A percentile compares a stretch with the other conserved stretches of the same genome.
These are phyloP conservation scores for Sclerurus mexicanus DNA, from an alignment of 2,113 vertebrate genomes.

Conservation along the genomic window DNA sequence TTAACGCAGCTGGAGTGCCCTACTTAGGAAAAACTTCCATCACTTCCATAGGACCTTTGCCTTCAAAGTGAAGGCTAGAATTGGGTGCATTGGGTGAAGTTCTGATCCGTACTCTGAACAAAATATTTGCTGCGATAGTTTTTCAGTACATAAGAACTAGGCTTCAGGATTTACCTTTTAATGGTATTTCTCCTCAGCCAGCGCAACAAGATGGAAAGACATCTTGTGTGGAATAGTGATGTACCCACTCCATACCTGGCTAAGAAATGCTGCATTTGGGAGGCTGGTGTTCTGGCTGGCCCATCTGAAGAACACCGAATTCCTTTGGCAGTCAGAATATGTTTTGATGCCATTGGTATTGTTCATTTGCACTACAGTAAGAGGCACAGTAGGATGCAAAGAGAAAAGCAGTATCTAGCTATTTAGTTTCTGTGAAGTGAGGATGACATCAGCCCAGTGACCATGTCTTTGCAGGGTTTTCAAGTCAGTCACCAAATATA, in stretches of 20 bases:
- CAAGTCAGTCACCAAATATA: not conserved
- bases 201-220: not conserved
- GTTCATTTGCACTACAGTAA: not conserved
- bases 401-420: not conserved
- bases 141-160: not conserved
- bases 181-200: slow-evolving; percentile 9
- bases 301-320: not conserved
- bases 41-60: not conserved
- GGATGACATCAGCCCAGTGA: not conserved
- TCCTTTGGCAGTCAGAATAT: not conserved
- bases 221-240: not conserved
- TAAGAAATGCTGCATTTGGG: not conserved
- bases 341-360: not conserved
- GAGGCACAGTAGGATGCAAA: not conserved
- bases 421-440: not conserved
- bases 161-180: not conserved
- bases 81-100: not conserved
- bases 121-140: not conserved
- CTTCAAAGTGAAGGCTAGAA: not conserved
- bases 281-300: not conserved
- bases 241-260: not conserved
- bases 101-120: not conserved
- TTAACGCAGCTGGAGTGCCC: not conserved
- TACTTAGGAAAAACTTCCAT: not conserved
- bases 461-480: not conserved